Evolutionary conservation across 2,888 invertebrate species (phyloP).

Genomic region (Flexamia atlantica): DNA sequence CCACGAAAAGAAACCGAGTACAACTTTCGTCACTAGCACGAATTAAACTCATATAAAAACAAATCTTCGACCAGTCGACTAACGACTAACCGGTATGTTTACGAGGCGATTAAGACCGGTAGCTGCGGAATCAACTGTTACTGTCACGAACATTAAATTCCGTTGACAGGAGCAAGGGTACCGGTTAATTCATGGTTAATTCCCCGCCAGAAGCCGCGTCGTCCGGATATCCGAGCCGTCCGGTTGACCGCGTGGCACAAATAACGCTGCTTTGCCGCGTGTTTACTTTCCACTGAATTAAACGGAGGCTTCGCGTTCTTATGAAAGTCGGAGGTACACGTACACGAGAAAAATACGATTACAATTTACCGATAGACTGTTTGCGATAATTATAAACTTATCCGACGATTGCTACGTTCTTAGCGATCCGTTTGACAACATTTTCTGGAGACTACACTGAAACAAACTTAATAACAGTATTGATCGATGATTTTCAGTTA

Average conservation of each 20-base stretch:
- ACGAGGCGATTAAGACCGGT: background rate
- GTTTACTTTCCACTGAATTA: background rate
- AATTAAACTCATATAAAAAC: background rate
- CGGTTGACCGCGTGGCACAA: background rate
- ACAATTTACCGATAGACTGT: no score
- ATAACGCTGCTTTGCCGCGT: background rate
- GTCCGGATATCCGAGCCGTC: background rate
- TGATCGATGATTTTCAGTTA: no score
- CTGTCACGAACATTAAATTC: background rate
- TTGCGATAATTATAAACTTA: no score
- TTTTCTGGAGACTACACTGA: no score
- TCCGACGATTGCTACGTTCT: no score
- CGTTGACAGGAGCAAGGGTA: background rate
- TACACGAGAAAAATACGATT: no score
- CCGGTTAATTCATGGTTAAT: background rate
- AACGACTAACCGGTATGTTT: background rate
- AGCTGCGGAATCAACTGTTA: background rate
- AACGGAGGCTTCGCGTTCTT: no score
- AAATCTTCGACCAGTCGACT: background rate
- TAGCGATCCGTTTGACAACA: no score
- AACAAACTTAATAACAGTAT: no score
- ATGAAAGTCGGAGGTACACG: no score
- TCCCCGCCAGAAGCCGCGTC: background rate
- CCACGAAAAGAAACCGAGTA: no score
- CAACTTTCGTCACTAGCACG: no score